Percentiles rank a stretch among this genome's conserved stretches.
Evolutionary conservation across 2,797 vertebrate genomes (phyloP).

Genomic region (Zenarchopterus dispar): DNA sequence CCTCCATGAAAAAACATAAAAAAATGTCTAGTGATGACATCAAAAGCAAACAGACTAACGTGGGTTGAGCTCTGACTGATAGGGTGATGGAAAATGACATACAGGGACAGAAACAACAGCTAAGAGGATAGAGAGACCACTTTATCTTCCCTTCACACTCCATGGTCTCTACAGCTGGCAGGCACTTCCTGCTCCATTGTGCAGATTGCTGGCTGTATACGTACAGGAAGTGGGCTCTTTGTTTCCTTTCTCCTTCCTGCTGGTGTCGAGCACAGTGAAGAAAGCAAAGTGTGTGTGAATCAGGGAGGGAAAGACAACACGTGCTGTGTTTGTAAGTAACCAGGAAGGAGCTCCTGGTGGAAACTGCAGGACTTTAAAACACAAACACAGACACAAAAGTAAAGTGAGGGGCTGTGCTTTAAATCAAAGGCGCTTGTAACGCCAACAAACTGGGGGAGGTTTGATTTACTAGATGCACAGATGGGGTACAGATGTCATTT

Average conservation of each 20-base stretch:
- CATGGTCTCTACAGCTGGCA: constrained; percentile 67
- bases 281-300: constrained; percentile 46
- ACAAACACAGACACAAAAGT: constrained; percentile 5
- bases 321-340: constrained; percentile 58
- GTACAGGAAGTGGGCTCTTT: constrained; percentile 78
- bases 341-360: constrained; percentile 59
- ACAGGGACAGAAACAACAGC: constrained; percentile 32
- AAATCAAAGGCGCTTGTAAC: constrained; percentile 21
- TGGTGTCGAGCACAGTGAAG: constrained; percentile 38
- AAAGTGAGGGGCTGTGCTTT: constrained; percentile 1
- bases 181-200: constrained; percentile 78
- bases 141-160: constrained; percentile 77
- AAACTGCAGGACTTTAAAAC: constrained; percentile 43
- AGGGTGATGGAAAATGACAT: constrained; percentile 48
- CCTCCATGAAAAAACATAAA: not conserved
- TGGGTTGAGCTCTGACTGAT: constrained; percentile 20
- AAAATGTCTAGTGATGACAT: constrained; percentile 11
- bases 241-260: constrained; percentile 80
- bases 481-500: constrained; percentile 39
- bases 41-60: constrained; percentile 24
- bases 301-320: constrained; percentile 48
- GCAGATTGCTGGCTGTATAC: constrained; percentile 56
- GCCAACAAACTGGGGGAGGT: constrained; percentile 1
- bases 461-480: constrained; percentile 36
- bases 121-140: constrained; percentile 46